phyloP scores from a whole-genome alignment of 2,113 vertebrate genomes.

The Muntiacus muntjak region DNA sequence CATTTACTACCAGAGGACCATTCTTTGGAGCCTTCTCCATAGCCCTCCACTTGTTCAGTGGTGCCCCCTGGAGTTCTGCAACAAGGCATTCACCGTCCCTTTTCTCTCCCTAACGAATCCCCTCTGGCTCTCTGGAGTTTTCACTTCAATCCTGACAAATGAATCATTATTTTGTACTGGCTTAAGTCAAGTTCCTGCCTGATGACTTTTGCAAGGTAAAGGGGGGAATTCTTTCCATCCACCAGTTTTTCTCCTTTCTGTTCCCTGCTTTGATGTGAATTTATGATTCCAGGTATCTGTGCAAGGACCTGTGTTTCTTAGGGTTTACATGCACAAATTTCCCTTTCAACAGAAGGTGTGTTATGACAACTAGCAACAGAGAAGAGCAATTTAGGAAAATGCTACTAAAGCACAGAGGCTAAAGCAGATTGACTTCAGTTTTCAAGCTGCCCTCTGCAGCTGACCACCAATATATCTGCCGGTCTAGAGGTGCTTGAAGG shows the following conservation, averaged over 20 bases:
- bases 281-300: constrained; percentile 1
- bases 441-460: constrained; percentile 18
- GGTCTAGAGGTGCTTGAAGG: constrained; percentile 44
- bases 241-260: not conserved
- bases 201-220: constrained; percentile 35
- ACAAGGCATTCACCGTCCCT: not conserved
- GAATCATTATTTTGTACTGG: constrained; percentile 37
- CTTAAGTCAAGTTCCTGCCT: constrained; percentile 13
- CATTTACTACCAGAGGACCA: not conserved
- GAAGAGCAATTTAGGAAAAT: constrained; percentile 60
- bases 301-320: not conserved
- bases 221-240: not conserved
- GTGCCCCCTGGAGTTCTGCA: not conserved
- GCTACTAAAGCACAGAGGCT: constrained; percentile 31
- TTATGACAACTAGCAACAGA: constrained; percentile 45
- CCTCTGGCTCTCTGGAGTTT: constrained; percentile 28
- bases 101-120: not conserved
- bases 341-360: constrained; percentile 33
- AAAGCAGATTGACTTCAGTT: constrained; percentile 68
- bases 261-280: constrained; percentile 4
- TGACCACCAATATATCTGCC: constrained; percentile 68
- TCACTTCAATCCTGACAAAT: constrained; percentile 21
- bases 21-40: not conserved
- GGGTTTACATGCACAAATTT: constrained; percentile 29
- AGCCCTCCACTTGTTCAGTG: not conserved